Evolutionary conservation across 1,140 invertebrate genomes (phyloP), one percentile per base, ranked within the genome.

Genomic region (Hormaphis cornu): DNA sequence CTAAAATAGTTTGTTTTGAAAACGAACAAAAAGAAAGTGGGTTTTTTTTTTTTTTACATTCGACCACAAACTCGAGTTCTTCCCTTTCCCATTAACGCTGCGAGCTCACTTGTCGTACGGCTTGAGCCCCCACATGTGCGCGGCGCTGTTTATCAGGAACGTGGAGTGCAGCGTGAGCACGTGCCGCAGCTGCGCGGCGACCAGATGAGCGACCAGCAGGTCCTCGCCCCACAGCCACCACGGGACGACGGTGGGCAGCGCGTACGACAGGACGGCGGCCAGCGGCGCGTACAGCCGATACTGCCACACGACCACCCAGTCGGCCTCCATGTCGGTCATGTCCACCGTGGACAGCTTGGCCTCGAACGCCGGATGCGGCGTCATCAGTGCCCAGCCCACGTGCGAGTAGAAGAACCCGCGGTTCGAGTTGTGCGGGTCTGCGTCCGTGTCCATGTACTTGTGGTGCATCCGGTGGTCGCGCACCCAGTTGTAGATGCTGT

Each of bases 361-460:
- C 53, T 85, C 85, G 1, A 95, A 90, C 63, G 92, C 88, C 12
- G 88, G 89, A 76, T 95, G 91, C 76, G 94, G 93, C 53, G 85
- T 81, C 0, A 90, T 78, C 77, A 95, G 80, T 48, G 95, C 79
- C 93, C 93, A 96, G 3, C 92, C 92, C 73, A 95, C 87, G 75
- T 96, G 93, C 0, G 92, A 86, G 77, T 95, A 96, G 81, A 95
- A 95, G 77, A 95, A 93, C 12, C 86, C 86, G 20, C 72, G 54
- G 26, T 70, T 71, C 26, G 74, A 73, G 83, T 95, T 95, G 77
- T 95, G 91, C 0, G 93, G 93, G 78, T 96, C 93, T 0, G 92
- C 93, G 76, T 95, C 87, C 0, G 91, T 93, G 75, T 96, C 93
- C 0, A 89, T 89, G 77, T 87, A 95, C 78, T 95, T 95, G 75